Conservation (phyloP, 1,140 invertebrate species). For the Eumeta japonica region DNA sequence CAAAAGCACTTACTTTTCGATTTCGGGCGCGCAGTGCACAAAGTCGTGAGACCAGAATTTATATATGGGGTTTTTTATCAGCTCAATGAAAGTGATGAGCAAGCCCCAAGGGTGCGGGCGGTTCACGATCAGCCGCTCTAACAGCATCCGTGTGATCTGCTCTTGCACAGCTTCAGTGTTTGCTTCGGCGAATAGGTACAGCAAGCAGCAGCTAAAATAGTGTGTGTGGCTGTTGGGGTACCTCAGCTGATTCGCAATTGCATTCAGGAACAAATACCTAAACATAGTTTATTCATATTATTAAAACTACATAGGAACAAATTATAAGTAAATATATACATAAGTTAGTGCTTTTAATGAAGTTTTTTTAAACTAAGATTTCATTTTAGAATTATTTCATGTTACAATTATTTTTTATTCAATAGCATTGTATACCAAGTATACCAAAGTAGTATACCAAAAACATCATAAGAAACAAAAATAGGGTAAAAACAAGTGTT, state of each 20-base stretch:
- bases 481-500: no score
- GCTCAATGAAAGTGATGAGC: constrained; percentile 97
- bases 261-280: constrained; percentile 93
- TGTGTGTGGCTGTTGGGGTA: constrained; percentile 99
- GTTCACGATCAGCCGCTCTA: constrained; percentile 96
- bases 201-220: constrained; percentile 96
- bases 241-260: constrained; percentile 95
- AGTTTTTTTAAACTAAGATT: no score
- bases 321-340: no score
- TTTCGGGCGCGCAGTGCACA: constrained; percentile 97
- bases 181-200: constrained; percentile 97
- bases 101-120: constrained; percentile 99
- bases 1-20: constrained; percentile 83
- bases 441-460: no score
- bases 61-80: constrained; percentile 98
- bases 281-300: no score
- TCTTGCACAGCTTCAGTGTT: constrained; percentile 95
- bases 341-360: no score
- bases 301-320: no score
- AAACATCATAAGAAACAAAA: no score
- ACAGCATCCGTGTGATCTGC: constrained; percentile 86
- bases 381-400: no score
- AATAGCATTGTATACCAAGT: no score
- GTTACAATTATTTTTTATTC: no score
- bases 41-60: constrained; percentile 99